A percentile compares a stretch with the other conserved stretches of the same genome.
Evolutionary conservation across 2,888 invertebrate species (phyloP).

Genomic region (Heliconius ismenius): DNA sequence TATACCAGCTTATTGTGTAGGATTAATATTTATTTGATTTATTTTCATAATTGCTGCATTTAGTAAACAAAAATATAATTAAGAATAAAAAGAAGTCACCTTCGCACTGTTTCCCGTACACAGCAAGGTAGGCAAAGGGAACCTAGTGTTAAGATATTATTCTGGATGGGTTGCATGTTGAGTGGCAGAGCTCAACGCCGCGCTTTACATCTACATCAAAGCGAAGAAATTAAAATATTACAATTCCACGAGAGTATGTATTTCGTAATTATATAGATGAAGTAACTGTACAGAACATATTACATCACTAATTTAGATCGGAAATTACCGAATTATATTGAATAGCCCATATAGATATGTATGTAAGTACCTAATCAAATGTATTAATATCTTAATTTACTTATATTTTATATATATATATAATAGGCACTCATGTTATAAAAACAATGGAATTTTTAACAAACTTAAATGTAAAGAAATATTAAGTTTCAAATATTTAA

Average conservation of each 20-base stretch:
- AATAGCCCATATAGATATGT: neutral
- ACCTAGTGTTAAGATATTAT: too few relatives aligned
- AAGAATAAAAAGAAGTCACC: too few relatives aligned
- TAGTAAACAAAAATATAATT: neutral
- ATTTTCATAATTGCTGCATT: neutral
- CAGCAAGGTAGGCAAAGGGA: too few relatives aligned
- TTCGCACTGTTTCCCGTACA: too few relatives aligned
- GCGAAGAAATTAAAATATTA: too few relatives aligned
- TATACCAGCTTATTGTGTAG: neutral
- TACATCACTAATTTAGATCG: neutral
- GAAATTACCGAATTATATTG: neutral
- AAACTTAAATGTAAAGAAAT: neutral
- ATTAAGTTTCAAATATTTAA: too few relatives aligned
- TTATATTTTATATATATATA: neutral
- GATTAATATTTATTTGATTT: neutral
- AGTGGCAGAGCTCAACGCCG: too few relatives aligned
- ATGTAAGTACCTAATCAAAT: neutral
- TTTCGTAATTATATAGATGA: neutral
- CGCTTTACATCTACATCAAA: too few relatives aligned
- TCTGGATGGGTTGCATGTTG: too few relatives aligned
- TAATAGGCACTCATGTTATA: neutral
- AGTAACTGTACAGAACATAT: slow-evolving; percentile 5
- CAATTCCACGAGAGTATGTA: neutral
- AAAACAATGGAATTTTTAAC: neutral
- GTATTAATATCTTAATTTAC: neutral